Evolutionary conservation across 2,113 vertebrate species (phyloP).

Genomic region (Lutjanus erythropterus): DNA sequence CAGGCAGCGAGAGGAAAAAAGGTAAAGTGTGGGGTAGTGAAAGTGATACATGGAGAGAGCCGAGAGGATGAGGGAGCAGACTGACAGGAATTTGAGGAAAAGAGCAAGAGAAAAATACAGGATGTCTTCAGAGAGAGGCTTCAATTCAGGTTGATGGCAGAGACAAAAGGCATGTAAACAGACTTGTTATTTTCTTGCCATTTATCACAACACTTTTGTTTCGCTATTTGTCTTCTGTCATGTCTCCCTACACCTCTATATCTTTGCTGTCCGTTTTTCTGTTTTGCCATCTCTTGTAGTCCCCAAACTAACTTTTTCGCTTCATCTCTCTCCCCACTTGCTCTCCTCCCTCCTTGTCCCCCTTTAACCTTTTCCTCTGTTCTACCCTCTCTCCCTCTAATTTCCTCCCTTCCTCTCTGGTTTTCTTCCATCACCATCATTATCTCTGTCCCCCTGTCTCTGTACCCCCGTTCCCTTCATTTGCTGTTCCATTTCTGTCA

Average conservation of each 20-base stretch:
- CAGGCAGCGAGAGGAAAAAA: background rate
- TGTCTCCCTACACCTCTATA: background rate
- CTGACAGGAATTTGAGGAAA: slow-evolving; percentile 3
- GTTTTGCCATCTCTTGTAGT: background rate
- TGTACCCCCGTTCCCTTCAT: slow-evolving; percentile 20
- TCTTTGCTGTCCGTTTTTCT: background rate
- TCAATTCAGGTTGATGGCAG: background rate
- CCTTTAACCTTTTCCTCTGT: background rate
- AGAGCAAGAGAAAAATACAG: background rate
- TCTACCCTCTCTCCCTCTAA: background rate
- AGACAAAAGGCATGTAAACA: background rate
- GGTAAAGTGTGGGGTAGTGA: background rate
- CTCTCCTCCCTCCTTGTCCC: background rate
- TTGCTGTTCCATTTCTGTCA: slow-evolving; percentile 35
- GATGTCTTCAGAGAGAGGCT: background rate
- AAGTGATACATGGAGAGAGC: background rate
- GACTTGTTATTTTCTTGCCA: background rate
- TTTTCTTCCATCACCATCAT: slow-evolving; percentile 43
- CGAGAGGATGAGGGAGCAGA: background rate
- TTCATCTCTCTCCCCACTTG: background rate
- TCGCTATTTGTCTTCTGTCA: background rate
- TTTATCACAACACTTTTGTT: background rate
- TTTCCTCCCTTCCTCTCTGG: background rate
- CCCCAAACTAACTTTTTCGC: background rate
- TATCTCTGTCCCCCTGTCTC: slow-evolving; percentile 43